Conservation (phyloP, 1,140 invertebrate genomes). For the Triops cancriformis region DNA sequence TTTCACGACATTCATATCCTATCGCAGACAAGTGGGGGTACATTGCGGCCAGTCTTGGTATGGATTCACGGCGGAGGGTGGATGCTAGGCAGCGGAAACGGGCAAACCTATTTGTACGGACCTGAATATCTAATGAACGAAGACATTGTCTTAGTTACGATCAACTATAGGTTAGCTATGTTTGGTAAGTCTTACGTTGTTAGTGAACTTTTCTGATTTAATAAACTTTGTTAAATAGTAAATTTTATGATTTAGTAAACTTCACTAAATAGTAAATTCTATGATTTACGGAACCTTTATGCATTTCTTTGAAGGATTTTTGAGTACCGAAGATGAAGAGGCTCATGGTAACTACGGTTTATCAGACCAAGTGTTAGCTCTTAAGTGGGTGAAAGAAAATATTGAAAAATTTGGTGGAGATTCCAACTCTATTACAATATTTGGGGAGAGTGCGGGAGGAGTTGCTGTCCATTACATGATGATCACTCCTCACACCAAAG, state of each 20-base stretch:
- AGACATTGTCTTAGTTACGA: conserved; percentile 63
- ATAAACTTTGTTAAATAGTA: too few species aligned
- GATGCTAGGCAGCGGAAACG: conserved; percentile 51
- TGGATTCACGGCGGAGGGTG: conserved; percentile 68
- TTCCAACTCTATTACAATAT: conserved; percentile 25
- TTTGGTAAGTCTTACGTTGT: conserved; percentile 18
- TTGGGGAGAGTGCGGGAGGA: conserved; percentile 35
- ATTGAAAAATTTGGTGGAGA: conserved; percentile 29
- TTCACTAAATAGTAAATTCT: too few species aligned
- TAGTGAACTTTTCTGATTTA: too few species aligned
- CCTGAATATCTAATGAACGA: conserved; percentile 62
- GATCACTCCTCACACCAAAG: conserved; percentile 23
- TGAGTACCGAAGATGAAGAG: conserved; percentile 38
- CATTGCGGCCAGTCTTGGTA: conserved; percentile 55
- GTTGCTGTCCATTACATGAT: conserved; percentile 33
- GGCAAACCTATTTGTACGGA: conserved; percentile 55
- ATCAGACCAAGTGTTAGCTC: conserved; percentile 42
- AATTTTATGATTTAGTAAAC: too few species aligned
- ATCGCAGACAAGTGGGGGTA: background rate
- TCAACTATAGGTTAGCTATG: conserved; percentile 52
- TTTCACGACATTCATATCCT: background rate
- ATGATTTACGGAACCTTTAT: background rate
- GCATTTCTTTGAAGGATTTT: conserved; percentile 36
- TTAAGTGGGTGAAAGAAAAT: conserved; percentile 38
- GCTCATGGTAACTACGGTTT: conserved; percentile 44